Evolutionary conservation across 2,797 vertebrate species (phyloP), one percentile per base, ranked within the genome.

Genomic region (Bovichtus variegatus): DNA sequence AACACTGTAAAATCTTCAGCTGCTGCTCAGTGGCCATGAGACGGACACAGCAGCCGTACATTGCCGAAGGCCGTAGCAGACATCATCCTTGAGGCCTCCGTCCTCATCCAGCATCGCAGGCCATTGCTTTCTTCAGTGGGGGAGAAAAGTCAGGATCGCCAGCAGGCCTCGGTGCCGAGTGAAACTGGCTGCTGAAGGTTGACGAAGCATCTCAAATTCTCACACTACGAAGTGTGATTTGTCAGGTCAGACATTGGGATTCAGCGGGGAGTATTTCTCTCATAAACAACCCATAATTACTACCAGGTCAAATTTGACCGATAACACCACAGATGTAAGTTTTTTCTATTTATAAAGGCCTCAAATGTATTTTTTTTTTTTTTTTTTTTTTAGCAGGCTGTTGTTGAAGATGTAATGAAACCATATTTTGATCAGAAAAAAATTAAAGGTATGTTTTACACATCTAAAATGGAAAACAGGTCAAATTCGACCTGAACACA

Each of bases 131-230:
- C 55, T 54, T 61, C 40, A 40, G 23, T 23, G 34, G 31, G 18
- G 23, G 12, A 15, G 44, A 62, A 65, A 66, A 68, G 61, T 50
- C 1, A 2, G 40, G 41, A 19, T 40, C 0, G 19, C 31, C 67
- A 64, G 36, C 67, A 64, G 36, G 27, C 50, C 66, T 79, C 66
- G 64, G 29, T 71, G 60, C 60, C 63, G 34, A 81, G 63, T 18
- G 38, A 73, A 67, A 34, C 59, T 82, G 78, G 64, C 78, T 82
- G 81, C 41, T 81, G 78, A 72, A 78, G 63, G 78, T 7, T 84
- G 65, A 70, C n/a, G 7, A 34, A 71, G 64, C 31, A 11, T 74
- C 74, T 79, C 50, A 34, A 58, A 74, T 49, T 70, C 46, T 54
- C 44, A 77, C 49, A 62, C 18, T 21, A n/a, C 6, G 4, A 59